A percentile compares a stretch with the other conserved stretches of the same genome.
Conservation (phyloP, 2,797 vertebrate species). For the Alfaro cultratus region DNA sequence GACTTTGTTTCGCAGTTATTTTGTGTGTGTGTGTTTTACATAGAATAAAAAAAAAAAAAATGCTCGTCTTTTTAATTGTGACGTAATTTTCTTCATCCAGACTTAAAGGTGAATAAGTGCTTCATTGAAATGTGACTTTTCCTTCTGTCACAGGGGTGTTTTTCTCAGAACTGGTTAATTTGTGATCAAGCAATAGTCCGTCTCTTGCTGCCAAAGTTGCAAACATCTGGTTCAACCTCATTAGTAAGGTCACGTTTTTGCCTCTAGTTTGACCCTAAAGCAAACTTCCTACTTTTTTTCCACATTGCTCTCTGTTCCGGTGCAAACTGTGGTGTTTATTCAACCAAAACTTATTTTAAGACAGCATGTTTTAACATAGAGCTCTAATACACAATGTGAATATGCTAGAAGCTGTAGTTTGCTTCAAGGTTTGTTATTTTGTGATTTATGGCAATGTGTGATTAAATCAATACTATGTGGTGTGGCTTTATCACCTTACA, state of each 20-base stretch:
- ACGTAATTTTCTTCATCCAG: background rate
- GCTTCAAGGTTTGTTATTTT: background rate
- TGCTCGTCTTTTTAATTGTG: background rate
- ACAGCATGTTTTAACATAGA: background rate
- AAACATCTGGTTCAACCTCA: background rate
- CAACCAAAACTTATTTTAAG: background rate
- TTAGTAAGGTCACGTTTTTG: background rate
- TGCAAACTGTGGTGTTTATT: background rate
- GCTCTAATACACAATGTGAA: background rate
- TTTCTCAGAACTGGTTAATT: slow-evolving; percentile 16
- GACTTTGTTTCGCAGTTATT: too few relatives aligned
- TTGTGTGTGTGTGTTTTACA: too few relatives aligned
- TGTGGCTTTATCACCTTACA: background rate
- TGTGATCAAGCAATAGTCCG: background rate
- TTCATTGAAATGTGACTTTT: background rate
- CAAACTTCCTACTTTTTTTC: slow-evolving; percentile 1
- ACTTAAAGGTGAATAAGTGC: background rate
- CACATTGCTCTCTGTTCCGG: background rate
- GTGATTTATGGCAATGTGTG: background rate
- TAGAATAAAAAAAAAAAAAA: too few relatives aligned
- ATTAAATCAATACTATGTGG: background rate
- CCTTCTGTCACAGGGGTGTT: background rate
- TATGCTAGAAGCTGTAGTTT: background rate
- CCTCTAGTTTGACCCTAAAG: background rate
- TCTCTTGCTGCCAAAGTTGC: background rate